A percentile compares a stretch with the other conserved stretches of the same genome.
Evolutionary conservation across 2,797 vertebrate genomes (phyloP).

Genomic region (Mormyrus proboscirostris): DNA sequence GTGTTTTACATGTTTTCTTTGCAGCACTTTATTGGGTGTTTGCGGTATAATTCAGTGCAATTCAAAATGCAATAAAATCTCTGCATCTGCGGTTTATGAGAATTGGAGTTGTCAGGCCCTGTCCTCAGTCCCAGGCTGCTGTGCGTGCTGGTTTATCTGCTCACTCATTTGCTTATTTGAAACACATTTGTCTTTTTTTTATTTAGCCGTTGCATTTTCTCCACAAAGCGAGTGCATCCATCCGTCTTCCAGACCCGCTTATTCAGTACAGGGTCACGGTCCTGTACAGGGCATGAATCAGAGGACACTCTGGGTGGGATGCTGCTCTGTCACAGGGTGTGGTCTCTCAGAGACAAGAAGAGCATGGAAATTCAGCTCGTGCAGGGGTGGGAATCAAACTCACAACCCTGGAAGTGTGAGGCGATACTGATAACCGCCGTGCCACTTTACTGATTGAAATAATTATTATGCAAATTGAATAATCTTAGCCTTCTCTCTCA

Average conservation of each 20-base stretch:
- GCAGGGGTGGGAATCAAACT: neutral
- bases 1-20: neutral
- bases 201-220: neutral
- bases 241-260: neutral
- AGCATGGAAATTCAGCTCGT: neutral
- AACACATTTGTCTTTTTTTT: neutral
- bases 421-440: neutral
- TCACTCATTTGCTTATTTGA: neutral
- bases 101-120: neutral
- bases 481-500: slow-evolving; percentile 1
- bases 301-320: neutral
- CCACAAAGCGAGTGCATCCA: neutral
- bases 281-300: neutral
- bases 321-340: neutral
- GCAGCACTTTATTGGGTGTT: neutral
- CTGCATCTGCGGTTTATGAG: neutral
- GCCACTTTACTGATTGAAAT: slow-evolving; percentile 1
- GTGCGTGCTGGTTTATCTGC: neutral
- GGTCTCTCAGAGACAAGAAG: neutral
- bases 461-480: slow-evolving; percentile 8
- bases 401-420: neutral
- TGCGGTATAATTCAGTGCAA: neutral
- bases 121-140: neutral
- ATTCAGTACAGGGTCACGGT: neutral
- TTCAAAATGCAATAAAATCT: neutral